Conservation (phyloP, 2,888 invertebrate species). For the Diachrysia chrysitis region DNA sequence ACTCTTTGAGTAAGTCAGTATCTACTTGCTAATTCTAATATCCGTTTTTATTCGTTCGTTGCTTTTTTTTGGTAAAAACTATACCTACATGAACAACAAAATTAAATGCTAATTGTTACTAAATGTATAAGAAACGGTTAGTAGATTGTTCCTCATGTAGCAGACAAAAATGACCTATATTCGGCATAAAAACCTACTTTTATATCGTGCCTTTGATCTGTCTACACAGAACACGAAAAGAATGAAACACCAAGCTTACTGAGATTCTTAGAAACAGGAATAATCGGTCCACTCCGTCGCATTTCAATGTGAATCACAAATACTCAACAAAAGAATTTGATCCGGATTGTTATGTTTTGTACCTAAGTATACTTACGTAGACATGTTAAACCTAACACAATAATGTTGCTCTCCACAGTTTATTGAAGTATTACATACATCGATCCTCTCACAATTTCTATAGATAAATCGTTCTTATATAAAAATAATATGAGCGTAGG, state of each 20-base stretch:
- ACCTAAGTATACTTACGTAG: constrained; percentile 16
- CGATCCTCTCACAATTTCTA: not conserved
- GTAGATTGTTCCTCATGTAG: no score
- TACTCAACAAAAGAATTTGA: constrained; percentile 57
- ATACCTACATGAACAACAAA: no score
- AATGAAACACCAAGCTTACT: constrained; percentile 39
- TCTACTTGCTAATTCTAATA: not conserved
- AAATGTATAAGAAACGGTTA: no score
- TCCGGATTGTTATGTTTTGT: constrained; percentile 40
- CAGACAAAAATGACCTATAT: no score
- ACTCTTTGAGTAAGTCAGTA: not conserved
- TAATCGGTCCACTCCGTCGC: constrained; percentile 56
- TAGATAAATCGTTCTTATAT: not conserved
- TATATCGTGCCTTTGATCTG: constrained; percentile 18
- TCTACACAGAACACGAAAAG: constrained; percentile 45
- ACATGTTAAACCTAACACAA: constrained; percentile 24
- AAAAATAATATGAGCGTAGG: not conserved
- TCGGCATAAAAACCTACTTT: no score
- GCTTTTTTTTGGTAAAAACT: no score
- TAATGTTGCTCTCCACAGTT: constrained; percentile 19
- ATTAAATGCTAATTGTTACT: no score
- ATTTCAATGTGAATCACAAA: constrained; percentile 54
- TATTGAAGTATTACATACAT: constrained; percentile 13
- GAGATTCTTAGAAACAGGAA: constrained; percentile 45
- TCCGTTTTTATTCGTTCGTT: no score